Conservation (phyloP, 2,113 vertebrate genomes). For the Stigmatopora argus region DNA sequence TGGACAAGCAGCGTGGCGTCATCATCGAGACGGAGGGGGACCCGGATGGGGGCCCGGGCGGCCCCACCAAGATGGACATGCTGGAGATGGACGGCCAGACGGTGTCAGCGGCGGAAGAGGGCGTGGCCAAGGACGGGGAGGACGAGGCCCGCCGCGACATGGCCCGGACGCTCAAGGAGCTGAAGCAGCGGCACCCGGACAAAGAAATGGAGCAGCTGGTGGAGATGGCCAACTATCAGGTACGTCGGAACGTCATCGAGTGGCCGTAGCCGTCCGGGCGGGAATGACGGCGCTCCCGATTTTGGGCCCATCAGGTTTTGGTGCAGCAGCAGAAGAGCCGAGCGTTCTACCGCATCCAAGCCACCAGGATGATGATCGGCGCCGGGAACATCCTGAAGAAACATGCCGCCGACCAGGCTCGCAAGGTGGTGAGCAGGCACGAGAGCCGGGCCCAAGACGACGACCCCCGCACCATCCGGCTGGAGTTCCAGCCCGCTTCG, state of each 20-base stretch:
- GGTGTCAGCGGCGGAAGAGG: constrained; percentile 59
- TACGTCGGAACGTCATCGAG: constrained; percentile 19
- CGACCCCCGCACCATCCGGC: constrained; percentile 65
- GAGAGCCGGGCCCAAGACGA: constrained; percentile 68
- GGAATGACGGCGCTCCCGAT: background rate
- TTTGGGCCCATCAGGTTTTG: constrained; percentile 45
- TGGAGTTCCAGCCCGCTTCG: constrained; percentile 72
- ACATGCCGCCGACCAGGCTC: constrained; percentile 64
- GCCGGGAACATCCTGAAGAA: constrained; percentile 69
- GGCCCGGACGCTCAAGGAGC: constrained; percentile 76
- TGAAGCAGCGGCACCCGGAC: constrained; percentile 77
- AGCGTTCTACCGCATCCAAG: constrained; percentile 65
- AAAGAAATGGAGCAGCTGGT: constrained; percentile 82
- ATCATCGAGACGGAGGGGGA: constrained; percentile 76
- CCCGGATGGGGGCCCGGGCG: constrained; percentile 50
- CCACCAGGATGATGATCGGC: constrained; percentile 69
- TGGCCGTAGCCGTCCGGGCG: too few relatives aligned
- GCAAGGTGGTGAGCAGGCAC: constrained; percentile 72
- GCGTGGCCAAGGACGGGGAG: constrained; percentile 65
- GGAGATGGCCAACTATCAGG: constrained; percentile 81
- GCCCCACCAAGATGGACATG: constrained; percentile 75
- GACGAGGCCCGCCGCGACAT: constrained; percentile 75
- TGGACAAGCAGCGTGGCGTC: constrained; percentile 71
- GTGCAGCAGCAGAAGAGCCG: constrained; percentile 70
- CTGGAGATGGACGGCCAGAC: constrained; percentile 73